Evolutionary conservation across 1,140 invertebrate species (phyloP).

Genomic region (Drosophila sechellia): DNA sequence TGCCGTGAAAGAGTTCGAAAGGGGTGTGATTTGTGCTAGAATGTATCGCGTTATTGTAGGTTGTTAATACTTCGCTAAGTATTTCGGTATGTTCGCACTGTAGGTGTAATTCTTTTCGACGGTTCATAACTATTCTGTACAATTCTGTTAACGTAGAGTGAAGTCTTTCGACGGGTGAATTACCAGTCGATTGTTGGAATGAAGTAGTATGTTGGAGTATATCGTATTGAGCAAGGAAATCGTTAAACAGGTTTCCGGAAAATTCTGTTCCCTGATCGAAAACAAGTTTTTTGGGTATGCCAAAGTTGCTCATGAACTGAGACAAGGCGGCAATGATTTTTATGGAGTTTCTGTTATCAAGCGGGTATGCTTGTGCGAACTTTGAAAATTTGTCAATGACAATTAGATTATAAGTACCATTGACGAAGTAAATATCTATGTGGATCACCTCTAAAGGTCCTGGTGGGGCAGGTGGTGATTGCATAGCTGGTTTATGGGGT

Average conservation of each 20-base stretch:
- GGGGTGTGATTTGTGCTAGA: neutral
- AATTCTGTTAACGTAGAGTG: neutral
- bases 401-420: too few relatives aligned
- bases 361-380: neutral
- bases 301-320: neutral
- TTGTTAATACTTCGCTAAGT: neutral
- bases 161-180: neutral
- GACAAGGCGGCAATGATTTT: neutral
- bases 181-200: neutral
- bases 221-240: neutral
- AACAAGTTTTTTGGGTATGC: neutral
- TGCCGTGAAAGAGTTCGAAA: slow-evolving; percentile 1
- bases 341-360: neutral
- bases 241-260: neutral
- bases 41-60: neutral
- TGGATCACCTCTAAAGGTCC: too few relatives aligned
- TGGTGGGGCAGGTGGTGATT: too few relatives aligned
- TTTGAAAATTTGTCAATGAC: neutral
- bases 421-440: too few relatives aligned
- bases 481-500: too few relatives aligned
- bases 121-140: neutral
- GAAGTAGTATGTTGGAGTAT: neutral
- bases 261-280: neutral
- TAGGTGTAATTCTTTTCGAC: neutral
- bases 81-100: neutral